Evolutionary conservation across 1,140 invertebrate species (phyloP).

Genomic region (Drosophila tani): DNA sequence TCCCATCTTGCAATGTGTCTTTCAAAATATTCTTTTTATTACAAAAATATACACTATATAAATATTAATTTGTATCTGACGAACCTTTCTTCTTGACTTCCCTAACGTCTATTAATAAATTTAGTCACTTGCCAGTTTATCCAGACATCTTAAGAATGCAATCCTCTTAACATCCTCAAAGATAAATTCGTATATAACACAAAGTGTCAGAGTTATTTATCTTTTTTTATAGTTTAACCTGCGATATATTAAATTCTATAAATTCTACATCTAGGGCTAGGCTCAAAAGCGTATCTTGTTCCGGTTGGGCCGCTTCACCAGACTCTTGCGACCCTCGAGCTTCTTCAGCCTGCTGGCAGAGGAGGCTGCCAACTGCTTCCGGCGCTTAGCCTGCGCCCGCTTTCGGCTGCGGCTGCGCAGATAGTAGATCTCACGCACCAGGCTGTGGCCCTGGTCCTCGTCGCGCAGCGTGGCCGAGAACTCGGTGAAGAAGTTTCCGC

Average conservation of each 20-base stretch:
- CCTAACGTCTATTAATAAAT: background rate
- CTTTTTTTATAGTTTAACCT: background rate
- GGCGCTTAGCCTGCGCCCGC: slow-evolving; percentile 30
- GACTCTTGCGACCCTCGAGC: slow-evolving; percentile 54
- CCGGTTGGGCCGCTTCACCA: slow-evolving; percentile 67
- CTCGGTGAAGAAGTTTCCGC: slow-evolving; percentile 77
- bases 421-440: slow-evolving; percentile 77
- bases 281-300: slow-evolving; percentile 74
- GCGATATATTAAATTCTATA: background rate
- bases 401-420: slow-evolving; percentile 58
- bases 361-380: slow-evolving; percentile 38
- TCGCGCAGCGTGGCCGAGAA: slow-evolving; percentile 74
- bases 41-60: slow-evolving; percentile 1
- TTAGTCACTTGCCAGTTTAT: background rate
- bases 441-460: slow-evolving; percentile 72
- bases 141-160: too few relatives aligned
- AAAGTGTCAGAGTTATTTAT: background rate
- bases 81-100: background rate
- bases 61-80: background rate
- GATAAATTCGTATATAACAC: background rate
- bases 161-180: background rate
- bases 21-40: slow-evolving; percentile 6
- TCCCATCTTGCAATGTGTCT: background rate
- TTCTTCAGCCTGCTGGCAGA: slow-evolving; percentile 32
- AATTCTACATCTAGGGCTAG: background rate